A percentile compares a stretch with the other conserved stretches of the same genome.
Evolutionary conservation across 2,888 invertebrate genomes (phyloP).

Genomic region (Epirrhoe alternata): DNA sequence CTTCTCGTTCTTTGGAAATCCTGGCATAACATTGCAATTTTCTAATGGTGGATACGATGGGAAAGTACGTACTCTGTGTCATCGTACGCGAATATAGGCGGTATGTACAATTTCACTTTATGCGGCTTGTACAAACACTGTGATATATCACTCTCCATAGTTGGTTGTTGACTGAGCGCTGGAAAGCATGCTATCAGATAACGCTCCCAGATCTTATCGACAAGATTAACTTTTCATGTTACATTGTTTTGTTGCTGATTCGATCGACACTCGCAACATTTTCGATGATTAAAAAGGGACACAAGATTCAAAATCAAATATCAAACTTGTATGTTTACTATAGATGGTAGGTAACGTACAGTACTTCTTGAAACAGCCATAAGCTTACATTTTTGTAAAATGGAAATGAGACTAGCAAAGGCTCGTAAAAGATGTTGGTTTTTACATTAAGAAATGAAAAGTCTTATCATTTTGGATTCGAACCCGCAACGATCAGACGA

Average conservation of each 20-base stretch:
- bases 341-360: too few species aligned
- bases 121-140: slow-evolving; percentile 62
- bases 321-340: too few species aligned
- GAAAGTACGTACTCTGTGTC: slow-evolving; percentile 60
- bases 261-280: slow-evolving; percentile 2
- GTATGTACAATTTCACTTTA: slow-evolving; percentile 64
- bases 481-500: too few species aligned
- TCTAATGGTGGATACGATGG: background rate
- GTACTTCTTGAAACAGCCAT: too few species aligned
- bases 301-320: too few species aligned
- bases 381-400: too few species aligned
- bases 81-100: slow-evolving; percentile 51
- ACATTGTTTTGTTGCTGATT: slow-evolving; percentile 10
- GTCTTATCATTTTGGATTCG: too few species aligned
- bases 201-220: slow-evolving; percentile 38
- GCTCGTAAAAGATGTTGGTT: too few species aligned
- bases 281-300: background rate
- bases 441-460: too few species aligned
- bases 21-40: background rate
- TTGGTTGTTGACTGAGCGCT: slow-evolving; percentile 45
- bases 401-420: too few species aligned
- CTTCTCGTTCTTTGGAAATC: too few species aligned
- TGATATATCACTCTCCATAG: slow-evolving; percentile 68
- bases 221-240: slow-evolving; percentile 18
- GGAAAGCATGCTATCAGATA: slow-evolving; percentile 47